Base-by-base conservation (phyloP, 2,888 invertebrate genomes). In the Cordilura impudica region DNA sequence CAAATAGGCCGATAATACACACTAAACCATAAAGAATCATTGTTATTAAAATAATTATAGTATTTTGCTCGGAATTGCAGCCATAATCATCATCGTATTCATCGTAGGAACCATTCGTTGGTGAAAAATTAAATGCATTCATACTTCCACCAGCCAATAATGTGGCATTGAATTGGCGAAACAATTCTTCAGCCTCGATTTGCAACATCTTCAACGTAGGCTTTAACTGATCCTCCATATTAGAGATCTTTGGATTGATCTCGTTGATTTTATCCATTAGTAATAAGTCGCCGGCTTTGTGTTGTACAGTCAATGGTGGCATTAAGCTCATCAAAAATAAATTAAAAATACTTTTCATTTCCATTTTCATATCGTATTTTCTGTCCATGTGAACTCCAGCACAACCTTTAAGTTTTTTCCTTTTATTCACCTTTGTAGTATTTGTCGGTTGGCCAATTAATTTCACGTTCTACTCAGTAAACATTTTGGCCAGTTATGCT, bases 1-100 rank as follows among this genome's bases (percentile, higher is more conserved):
- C 97, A 16, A 96, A 93, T 0, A 97, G 91, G 0, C 97, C 97
- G 12, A 96, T 93, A 26, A 97, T 91, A 89, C 96, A 97, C 5
- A 97, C 96, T 12, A 96, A 91, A 0, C 94, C 94, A 88, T 96
- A 97, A 49, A 97, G 91, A 21, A 96, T 92, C 89, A 95, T 95
- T 2, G 92, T 91, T 70, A 93, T 91, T 26, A 92, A 88, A 84
- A 91, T 91, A 4, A 92, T 91, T 0, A 92, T 90, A 2, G 92
- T 91, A 82, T 91, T 89, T 84, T 92, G 92, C 72, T 91, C 90
- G 82, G 91, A 90, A 18, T 91, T 91, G 81, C 93, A 93, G 12
- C 81, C 77, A 23, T 82, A 72, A 47, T 81, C 79, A 45, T 83
- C 74, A 7, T 75, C 61, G 31, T 69, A 69, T 4, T 77, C 73